phyloP scores from a whole-genome alignment of 2,113 vertebrate species.

The Elephas maximus region DNA sequence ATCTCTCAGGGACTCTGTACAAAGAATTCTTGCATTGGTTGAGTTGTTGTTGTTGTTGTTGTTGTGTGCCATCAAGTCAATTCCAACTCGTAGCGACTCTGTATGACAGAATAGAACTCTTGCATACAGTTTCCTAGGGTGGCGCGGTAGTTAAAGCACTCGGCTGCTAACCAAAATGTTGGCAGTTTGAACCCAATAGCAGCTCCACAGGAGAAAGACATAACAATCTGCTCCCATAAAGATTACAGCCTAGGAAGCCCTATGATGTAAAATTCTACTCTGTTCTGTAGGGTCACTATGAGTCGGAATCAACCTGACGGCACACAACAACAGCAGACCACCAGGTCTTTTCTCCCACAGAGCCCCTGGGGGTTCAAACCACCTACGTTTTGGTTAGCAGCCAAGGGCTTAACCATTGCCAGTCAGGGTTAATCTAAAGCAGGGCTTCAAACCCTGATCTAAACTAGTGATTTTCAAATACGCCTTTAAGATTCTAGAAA shows the following conservation, averaged over 20 bases:
- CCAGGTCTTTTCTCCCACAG: not conserved
- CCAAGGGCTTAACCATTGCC: not conserved
- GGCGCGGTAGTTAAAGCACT: no score
- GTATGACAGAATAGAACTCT: not conserved
- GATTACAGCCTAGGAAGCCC: not conserved
- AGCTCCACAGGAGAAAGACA: not conserved
- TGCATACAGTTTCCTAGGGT: not conserved
- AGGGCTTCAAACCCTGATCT: not conserved
- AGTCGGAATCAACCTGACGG: not conserved
- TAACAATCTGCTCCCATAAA: not conserved
- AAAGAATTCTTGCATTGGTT: conserved; percentile 25
- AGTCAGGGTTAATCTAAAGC: not conserved
- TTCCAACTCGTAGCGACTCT: not conserved
- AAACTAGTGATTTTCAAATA: conserved; percentile 42
- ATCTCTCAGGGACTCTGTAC: not conserved
- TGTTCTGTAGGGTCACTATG: not conserved
- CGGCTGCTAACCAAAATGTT: no score
- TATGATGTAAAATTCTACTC: not conserved
- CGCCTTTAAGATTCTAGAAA: not conserved
- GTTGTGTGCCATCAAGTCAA: not conserved
- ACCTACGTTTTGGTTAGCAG: not conserved
- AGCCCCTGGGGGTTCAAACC: not conserved
- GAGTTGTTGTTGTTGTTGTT: not conserved
- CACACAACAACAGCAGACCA: not conserved
- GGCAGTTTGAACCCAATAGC: not conserved